Conservation (phyloP, 2,113 vertebrate genomes). For the Odontophorus gujanensis region DNA sequence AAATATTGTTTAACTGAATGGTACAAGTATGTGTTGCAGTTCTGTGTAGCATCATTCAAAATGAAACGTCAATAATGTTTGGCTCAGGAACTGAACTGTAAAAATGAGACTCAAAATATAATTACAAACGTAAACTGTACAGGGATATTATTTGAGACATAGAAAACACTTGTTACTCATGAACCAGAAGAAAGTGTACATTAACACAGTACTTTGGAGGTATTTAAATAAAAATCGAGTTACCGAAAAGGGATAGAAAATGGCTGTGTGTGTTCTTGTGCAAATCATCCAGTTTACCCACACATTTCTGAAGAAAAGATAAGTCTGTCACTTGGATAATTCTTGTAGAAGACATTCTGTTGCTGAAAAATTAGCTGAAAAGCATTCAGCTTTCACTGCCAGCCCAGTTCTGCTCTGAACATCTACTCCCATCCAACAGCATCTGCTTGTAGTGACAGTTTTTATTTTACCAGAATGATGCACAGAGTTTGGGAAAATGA, state of each 20-base stretch:
- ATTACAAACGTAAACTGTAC: not conserved
- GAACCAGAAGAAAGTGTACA: constrained; percentile 21
- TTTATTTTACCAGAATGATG: not conserved
- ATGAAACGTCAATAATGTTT: not conserved
- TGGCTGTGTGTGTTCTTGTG: not conserved
- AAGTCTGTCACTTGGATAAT: not conserved
- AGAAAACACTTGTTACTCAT: constrained; percentile 10
- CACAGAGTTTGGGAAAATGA: not conserved
- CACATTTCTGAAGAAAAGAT: not conserved
- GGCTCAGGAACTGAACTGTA: not conserved
- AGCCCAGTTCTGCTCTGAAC: not conserved
- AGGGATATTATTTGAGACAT: not conserved
- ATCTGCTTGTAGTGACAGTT: not conserved
- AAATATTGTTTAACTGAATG: not conserved
- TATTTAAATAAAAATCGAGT: constrained; percentile 72
- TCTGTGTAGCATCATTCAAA: constrained; percentile 19
- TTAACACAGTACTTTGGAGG: constrained; percentile 64
- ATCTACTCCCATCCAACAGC: not conserved
- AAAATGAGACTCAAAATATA: not conserved
- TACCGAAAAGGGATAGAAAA: not conserved
- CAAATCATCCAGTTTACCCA: not conserved
- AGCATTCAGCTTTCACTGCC: not conserved
- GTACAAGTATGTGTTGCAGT: not conserved
- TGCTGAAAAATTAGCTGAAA: not conserved
- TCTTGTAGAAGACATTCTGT: not conserved